Base-by-base conservation (phyloP, 2,797 vertebrate genomes). In the Echiichthys vipera region DNA sequence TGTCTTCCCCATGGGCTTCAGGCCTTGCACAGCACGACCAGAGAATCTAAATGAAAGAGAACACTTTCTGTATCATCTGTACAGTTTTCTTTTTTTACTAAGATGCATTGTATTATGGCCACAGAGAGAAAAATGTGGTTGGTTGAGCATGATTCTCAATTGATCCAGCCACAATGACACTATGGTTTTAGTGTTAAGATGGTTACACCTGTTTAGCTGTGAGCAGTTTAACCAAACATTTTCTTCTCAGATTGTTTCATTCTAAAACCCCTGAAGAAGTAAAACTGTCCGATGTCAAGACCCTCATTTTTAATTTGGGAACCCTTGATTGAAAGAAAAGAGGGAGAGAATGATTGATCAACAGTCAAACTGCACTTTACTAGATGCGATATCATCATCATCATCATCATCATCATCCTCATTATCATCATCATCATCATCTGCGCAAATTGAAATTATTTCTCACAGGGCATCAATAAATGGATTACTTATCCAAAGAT, bases 401-500 rank as follows among this genome's bases (percentile, higher is more conserved):
- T 66, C 37, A 65, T 49, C 22, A 63, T 67, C 49, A n/a, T n/a
- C n/a, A 65, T 50, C 20, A 34, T 34, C 32, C 7, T 8, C 50
- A 45, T 5, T 56, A 55, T 53, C 67, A 63, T 42, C 53, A 58
- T 57, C 47, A 62, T 66, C 68, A 54, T 78, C 67, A 73, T 70
- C 45, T 22, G 43, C 34, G 57, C 30, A 71, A 76, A 84, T 68
- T 68, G 17, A 34, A 76, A 59, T 63, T 4, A 61, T 69, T 77
- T 51, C 74, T 70, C 65, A 34, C 25, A 12, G 55, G 61, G 71
- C 61, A 75, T 49, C 17, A n/a, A 67, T 56, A 58, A 55, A 77
- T 50, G 46, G 67, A 82, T 78, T 50, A 77, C 50, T 54, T 70
- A 59, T 69, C 59, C 37, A 51, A 29, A 65, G 53, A 87, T 40